Evolutionary conservation across 1,140 invertebrate species (phyloP), one percentile per base, ranked within the genome.

Genomic region (Drosophila ambigua): DNA sequence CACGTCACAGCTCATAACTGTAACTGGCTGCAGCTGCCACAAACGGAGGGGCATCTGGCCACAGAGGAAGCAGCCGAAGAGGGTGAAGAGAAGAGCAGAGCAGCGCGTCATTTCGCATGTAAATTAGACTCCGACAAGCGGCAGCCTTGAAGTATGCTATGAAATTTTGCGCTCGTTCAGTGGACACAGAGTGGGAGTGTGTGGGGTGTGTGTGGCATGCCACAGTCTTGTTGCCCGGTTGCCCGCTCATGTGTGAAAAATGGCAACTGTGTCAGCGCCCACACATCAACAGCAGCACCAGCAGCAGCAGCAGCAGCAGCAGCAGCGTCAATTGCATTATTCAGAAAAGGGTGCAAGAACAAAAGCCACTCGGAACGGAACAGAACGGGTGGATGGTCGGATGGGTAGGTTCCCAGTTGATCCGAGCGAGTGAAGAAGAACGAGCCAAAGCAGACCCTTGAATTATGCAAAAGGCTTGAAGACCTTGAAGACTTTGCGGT

Each of bases 81-180:
- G 35, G 35, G 9, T 31, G 3, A 13, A 28, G 46, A 24, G 43
- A 31, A 26, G 35, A 20, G 43, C 31, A 43, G 54, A 54, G 48
- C 20, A 74, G 62, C 49, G 63, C 52, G 64, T 72, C 82, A 85
- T 81, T 85, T 73, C 67, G 68, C 77, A 84, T 84, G 81, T 66
- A 84, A 84, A 84, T 84, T 80, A 81, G 73, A 66, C 24, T 55
- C n/a, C 60, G 60, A 41, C 48, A 0, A 60, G 55, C 8, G 54
- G 13, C 31, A 60, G 72, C 81, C 81, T 84, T 84, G 81, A 80
- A 87, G 81, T 84, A 73, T 81, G 81, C 81, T 60, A 76, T 76
- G 77, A 8, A 79, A 84, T 68, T 43, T 69, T 65, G 55, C 49
- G 52, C 50, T 53, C n/a, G 15, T 50, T 50, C 41, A 63, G 60